Conservation (phyloP, 2,888 invertebrate species). For the Parnassius mnemosyne region DNA sequence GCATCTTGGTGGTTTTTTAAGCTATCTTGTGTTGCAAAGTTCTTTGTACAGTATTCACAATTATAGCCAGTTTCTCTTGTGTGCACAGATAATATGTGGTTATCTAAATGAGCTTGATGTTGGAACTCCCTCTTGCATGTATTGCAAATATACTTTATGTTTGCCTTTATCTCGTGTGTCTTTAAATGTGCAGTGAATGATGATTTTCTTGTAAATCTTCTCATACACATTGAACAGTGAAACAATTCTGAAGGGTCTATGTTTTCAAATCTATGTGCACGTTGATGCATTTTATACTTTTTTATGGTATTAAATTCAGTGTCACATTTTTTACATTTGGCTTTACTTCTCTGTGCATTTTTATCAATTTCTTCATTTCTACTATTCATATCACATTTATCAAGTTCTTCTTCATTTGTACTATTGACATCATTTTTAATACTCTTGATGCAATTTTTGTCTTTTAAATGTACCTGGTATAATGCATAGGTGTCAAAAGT, state of each 20-base stretch:
- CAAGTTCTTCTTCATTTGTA: neutral
- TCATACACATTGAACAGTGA: slow-evolving; percentile 60
- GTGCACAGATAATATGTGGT: slow-evolving; percentile 71
- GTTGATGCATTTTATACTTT: slow-evolving; percentile 37
- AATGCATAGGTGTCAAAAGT: slow-evolving; percentile 32
- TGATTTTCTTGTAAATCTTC: slow-evolving; percentile 57
- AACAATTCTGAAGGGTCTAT: slow-evolving; percentile 31
- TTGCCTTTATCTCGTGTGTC: slow-evolving; percentile 50
- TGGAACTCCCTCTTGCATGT: slow-evolving; percentile 77
- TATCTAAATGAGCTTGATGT: slow-evolving; percentile 76
- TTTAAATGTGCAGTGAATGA: slow-evolving; percentile 56
- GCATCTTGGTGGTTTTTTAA: slow-evolving; percentile 68
- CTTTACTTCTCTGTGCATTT: slow-evolving; percentile 10
- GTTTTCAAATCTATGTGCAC: slow-evolving; percentile 30
- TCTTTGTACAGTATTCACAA: slow-evolving; percentile 68
- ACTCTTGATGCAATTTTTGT: slow-evolving; percentile 34
- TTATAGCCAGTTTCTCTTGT: slow-evolving; percentile 64
- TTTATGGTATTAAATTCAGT: slow-evolving; percentile 30
- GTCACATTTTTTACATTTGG: slow-evolving; percentile 21
- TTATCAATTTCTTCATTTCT: slow-evolving; percentile 23
- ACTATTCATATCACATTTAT: slow-evolving; percentile 1
- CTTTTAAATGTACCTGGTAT: slow-evolving; percentile 37
- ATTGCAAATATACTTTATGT: slow-evolving; percentile 50
- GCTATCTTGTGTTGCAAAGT: slow-evolving; percentile 62
- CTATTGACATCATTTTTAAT: slow-evolving; percentile 29